A percentile compares a stretch with the other conserved stretches of the same genome.
Evolutionary conservation across 2,888 invertebrate species (phyloP).

Genomic region (Drosophila kuntzei): DNA sequence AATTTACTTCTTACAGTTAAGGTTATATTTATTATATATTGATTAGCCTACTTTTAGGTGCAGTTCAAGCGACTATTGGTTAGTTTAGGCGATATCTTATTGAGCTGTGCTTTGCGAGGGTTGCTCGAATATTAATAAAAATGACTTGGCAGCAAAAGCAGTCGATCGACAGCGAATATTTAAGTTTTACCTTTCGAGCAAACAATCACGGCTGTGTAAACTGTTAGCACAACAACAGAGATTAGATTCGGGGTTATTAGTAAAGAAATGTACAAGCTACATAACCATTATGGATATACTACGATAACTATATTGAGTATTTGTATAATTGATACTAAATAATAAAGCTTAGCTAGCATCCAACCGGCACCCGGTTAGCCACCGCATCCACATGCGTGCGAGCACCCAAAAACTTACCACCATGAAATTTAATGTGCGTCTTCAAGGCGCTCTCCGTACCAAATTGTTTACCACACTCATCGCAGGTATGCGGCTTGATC

Average conservation of each 20-base stretch:
- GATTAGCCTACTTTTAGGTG: conserved; percentile 15
- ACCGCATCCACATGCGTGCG: conserved; percentile 63
- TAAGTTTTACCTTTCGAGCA: conserved; percentile 58
- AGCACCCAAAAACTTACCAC: conserved; percentile 73
- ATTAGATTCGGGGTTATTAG: conserved; percentile 53
- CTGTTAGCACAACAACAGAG: conserved; percentile 60
- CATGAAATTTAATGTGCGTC: conserved; percentile 81
- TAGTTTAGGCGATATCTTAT: conserved; percentile 27
- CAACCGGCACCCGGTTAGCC: conserved; percentile 59
- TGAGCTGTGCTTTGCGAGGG: conserved; percentile 23
- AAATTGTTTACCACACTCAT: conserved; percentile 82
- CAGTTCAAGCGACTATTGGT: conserved; percentile 23
- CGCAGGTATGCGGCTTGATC: conserved; percentile 79
- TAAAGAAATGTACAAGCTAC: conserved; percentile 32
- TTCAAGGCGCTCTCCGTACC: conserved; percentile 83
- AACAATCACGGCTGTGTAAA: conserved; percentile 52
- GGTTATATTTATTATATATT: neutral
- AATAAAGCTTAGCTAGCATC: conserved; percentile 49
- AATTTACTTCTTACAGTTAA: neutral
- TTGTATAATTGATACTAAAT: conserved; percentile 4
- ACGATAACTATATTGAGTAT: neutral
- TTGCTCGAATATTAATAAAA: conserved; percentile 2
- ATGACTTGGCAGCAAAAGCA: neutral
- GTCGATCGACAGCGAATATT: neutral
- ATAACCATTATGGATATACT: neutral